Percentiles rank a stretch among this genome's conserved stretches.
Evolutionary conservation across 2,797 vertebrate genomes (phyloP).

Genomic region (Odontamblyopus lacepedii): DNA sequence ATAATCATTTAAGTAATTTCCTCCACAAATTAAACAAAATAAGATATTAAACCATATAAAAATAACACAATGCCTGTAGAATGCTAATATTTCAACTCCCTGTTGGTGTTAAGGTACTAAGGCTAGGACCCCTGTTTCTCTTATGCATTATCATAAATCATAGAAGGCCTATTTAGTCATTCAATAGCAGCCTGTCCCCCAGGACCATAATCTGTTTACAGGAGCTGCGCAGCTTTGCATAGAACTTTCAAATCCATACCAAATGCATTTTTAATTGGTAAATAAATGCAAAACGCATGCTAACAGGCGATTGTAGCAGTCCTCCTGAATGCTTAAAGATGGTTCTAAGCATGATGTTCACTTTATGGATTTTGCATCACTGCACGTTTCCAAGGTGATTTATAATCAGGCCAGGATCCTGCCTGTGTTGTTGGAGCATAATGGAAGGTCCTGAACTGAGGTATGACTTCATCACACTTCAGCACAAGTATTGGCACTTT

Average conservation of each 20-base stretch:
- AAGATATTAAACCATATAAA: conserved; percentile 25
- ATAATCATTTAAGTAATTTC: conserved; percentile 26
- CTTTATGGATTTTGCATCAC: conserved; percentile 78
- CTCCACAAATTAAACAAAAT: conserved; percentile 24
- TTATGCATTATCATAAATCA: conserved; percentile 84
- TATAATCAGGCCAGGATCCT: conserved; percentile 70
- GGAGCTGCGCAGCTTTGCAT: conserved; percentile 76
- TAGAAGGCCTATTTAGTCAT: conserved; percentile 81
- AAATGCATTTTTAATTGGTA: conserved; percentile 82
- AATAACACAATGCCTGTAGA: conserved; percentile 46
- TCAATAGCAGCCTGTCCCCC: conserved; percentile 78
- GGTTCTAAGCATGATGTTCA: conserved; percentile 76
- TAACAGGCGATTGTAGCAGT: conserved; percentile 72
- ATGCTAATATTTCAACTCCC: conserved; percentile 61
- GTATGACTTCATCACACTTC: conserved; percentile 69
- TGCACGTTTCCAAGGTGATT: conserved; percentile 76
- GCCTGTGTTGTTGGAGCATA: conserved; percentile 56
- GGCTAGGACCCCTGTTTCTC: conserved; percentile 64
- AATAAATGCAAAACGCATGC: conserved; percentile 81
- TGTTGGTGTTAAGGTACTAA: conserved; percentile 62
- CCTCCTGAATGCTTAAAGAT: conserved; percentile 79
- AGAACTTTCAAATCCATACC: conserved; percentile 82
- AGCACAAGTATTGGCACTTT: conserved; percentile 61
- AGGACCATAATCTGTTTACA: conserved; percentile 80
- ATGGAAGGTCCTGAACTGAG: conserved; percentile 60